These are phyloP conservation scores for Emmelina monodactyla DNA, from an alignment of 2,888 invertebrate species.

Conservation along the genomic window DNA sequence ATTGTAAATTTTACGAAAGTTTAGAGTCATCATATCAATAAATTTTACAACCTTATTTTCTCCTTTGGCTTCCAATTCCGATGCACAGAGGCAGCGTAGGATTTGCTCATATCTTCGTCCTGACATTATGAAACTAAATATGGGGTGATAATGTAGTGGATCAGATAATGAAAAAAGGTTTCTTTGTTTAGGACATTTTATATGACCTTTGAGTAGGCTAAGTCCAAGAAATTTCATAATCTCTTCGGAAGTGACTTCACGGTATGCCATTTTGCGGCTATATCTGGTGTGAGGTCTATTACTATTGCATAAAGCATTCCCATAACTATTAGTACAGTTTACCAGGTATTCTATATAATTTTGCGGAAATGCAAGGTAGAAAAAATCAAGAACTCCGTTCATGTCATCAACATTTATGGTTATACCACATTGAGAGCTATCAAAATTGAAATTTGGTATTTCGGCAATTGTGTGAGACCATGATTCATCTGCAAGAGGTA, in stretches of 20 bases:
- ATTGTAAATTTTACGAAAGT: conserved; percentile 17
- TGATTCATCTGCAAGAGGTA: too few species aligned
- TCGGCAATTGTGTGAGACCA: too few species aligned
- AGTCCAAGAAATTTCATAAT: conserved; percentile 10
- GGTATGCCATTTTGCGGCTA: conserved; percentile 4
- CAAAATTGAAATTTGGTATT: conserved; percentile 7
- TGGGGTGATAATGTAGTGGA: conserved; percentile 15
- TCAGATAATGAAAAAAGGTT: conserved; percentile 14
- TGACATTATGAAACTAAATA: conserved; percentile 16
- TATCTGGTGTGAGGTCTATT: conserved; percentile 8
- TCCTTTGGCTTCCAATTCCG: conserved; percentile 17
- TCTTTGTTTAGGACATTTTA: conserved; percentile 7
- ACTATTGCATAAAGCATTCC: conserved; percentile 5
- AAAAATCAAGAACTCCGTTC: conserved; percentile 5
- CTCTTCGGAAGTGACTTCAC: conserved; percentile 1
- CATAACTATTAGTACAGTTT: conserved; percentile 9
- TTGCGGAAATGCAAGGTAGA: conserved; percentile 4
- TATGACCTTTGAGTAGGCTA: conserved; percentile 10
- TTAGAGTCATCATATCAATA: conserved; percentile 14
- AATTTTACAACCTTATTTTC: conserved; percentile 15
- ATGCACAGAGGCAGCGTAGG: conserved; percentile 17
- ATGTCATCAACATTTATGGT: conserved; percentile 5
- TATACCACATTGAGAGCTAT: conserved; percentile 5
- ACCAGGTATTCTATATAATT: conserved; percentile 5
- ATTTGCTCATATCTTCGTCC: conserved; percentile 16